Percentiles rank a stretch among this genome's conserved stretches.
Conservation (phyloP, 1,140 invertebrate genomes). For the Polyergus mexicanus region DNA sequence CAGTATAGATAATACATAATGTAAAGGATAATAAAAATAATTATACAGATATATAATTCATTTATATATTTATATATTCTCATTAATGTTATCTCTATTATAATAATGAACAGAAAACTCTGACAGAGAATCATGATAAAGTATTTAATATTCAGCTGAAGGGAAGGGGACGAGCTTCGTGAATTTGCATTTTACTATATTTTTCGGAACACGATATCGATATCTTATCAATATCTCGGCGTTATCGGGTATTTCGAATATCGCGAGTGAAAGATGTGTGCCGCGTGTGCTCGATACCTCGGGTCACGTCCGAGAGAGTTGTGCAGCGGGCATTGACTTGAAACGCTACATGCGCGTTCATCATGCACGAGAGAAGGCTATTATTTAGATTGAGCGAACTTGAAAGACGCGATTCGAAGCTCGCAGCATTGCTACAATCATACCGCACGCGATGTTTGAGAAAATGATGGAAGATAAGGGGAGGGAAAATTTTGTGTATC, state of each 20-base stretch:
- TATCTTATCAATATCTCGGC: not conserved
- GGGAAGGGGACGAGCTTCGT: not conserved
- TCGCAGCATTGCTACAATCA: not conserved
- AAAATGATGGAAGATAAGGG: not conserved
- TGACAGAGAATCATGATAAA: not conserved
- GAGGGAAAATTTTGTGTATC: slow-evolving; percentile 5
- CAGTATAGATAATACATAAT: not conserved
- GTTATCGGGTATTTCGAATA: not conserved
- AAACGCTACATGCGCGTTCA: slow-evolving; percentile 15
- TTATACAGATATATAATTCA: not conserved
- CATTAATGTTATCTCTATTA: not conserved
- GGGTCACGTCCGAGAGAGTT: slow-evolving; percentile 46
- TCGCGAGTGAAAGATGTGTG: slow-evolving; percentile 27
- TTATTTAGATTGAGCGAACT: slow-evolving; percentile 43
- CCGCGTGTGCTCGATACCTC: slow-evolving; percentile 32
- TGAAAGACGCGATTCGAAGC: slow-evolving; percentile 12
- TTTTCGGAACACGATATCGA: not conserved
- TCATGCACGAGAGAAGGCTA: slow-evolving; percentile 21
- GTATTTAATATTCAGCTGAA: not conserved
- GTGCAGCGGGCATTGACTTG: slow-evolving; percentile 55
- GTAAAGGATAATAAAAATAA: not conserved
- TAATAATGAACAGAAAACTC: not conserved
- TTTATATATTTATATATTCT: not conserved
- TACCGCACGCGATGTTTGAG: not conserved
- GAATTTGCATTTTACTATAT: not conserved